phyloP scores from a whole-genome alignment of 2,888 invertebrate genomes.

The Hypomecis atomaria region DNA sequence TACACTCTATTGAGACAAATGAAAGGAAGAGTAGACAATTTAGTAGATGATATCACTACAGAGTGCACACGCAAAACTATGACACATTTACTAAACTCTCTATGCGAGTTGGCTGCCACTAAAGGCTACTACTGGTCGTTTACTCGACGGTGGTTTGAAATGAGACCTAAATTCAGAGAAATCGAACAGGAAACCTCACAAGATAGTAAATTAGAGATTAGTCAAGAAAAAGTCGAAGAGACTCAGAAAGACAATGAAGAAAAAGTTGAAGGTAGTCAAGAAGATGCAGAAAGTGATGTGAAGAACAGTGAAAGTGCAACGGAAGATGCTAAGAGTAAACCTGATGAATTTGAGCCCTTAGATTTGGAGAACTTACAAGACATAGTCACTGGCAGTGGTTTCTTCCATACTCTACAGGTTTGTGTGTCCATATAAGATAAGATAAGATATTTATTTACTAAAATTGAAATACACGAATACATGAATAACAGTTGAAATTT shows the following conservation, averaged over 20 bases:
- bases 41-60: conserved; percentile 47
- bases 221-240: neutral
- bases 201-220: neutral
- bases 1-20: conserved; percentile 53
- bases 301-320: neutral
- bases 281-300: neutral
- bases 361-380: conserved; percentile 40
- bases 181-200: neutral
- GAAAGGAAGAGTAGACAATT: conserved; percentile 44
- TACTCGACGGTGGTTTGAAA: conserved; percentile 46
- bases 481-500: too few species aligned
- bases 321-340: neutral
- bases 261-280: conserved; percentile 1
- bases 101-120: conserved; percentile 40
- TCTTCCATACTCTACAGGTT: conserved; percentile 65
- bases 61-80: conserved; percentile 34
- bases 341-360: conserved; percentile 5
- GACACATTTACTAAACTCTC: conserved; percentile 15
- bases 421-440: neutral
- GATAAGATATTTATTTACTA: too few species aligned
- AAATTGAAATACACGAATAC: too few species aligned
- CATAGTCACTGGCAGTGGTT: conserved; percentile 55
- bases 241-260: neutral
- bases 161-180: too few species aligned
- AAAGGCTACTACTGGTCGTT: conserved; percentile 62